Percentiles rank a stretch among this genome's conserved stretches.
These are phyloP conservation scores for Globicephala melas DNA, from an alignment of 2,113 vertebrate genomes.

Conservation along the genomic window DNA sequence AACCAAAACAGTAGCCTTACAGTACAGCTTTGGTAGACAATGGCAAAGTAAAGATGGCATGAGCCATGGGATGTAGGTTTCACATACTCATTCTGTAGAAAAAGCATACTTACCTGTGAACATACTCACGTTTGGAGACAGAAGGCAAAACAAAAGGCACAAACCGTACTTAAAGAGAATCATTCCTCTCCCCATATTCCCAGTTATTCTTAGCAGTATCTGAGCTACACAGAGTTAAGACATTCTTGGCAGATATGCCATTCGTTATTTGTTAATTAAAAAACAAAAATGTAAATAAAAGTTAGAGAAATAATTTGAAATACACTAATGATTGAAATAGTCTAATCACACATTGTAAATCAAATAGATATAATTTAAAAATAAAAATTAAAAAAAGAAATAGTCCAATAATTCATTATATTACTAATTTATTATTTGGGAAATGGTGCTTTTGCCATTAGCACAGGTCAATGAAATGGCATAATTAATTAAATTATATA, in stretches of 20 bases:
- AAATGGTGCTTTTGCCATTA: not conserved
- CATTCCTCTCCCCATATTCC: not conserved
- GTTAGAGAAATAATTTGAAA: not conserved
- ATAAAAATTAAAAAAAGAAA: not conserved
- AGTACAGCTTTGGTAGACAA: not conserved
- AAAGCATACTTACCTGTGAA: not conserved
- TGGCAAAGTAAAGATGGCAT: not conserved
- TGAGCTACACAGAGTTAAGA: not conserved
- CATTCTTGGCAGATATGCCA: not conserved
- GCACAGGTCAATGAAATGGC: not conserved
- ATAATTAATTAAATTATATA: not conserved
- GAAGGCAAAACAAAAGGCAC: conserved; percentile 18
- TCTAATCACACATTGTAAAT: not conserved
- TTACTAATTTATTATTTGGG: not conserved
- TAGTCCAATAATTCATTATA: not conserved
- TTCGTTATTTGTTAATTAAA: not conserved
- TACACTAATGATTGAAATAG: not conserved
- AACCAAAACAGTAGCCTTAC: not conserved
- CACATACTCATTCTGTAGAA: not conserved
- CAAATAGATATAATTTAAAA: not conserved
- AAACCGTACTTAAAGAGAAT: conserved; percentile 6
- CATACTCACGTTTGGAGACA: not conserved
- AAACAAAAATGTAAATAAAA: not conserved
- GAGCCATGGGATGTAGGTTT: not conserved
- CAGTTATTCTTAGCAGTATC: not conserved